Base-by-base conservation (phyloP, 1,140 invertebrate species). In the Heterodera carotae region DNA sequence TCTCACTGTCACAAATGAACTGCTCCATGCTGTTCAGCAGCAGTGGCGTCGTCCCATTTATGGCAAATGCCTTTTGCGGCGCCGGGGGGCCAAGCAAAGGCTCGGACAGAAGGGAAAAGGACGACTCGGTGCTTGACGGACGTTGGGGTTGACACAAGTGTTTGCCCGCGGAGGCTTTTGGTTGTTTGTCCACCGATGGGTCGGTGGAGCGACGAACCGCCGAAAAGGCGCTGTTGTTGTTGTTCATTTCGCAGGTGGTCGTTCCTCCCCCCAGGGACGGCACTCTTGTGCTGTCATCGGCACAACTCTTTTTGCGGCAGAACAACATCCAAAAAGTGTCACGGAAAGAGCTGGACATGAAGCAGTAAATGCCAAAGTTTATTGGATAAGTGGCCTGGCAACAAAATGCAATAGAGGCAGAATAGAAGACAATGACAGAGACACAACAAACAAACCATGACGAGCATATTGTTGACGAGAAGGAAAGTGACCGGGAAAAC, bases 291-390 rank as follows among this genome's bases (percentile, higher is more conserved):
- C 56, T 73, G n/a, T 34, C 25, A n/a, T 34, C 25, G 56, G 36
- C 31, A 33, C 27, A 25, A 60, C 4, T 31, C 36, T 62, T 25
- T 29, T 15, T 2, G 8, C 76, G 74, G 73, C 80, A 85, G 68
- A 96, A 96, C 4, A 96, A 89, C 83, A 94, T 92, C 83, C 94
- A 94, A 89, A 96, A 97, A 0, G 94, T 96, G 87, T 95, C 93
- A 39, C 94, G 90, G 86, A 97, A 97, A 86, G 95, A 93, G 31
- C 93, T 90, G 67, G 93, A 94, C 95, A 96, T 97, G 7, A 94
- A 94, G 87, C 94, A 96, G 87, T 97, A 97, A 77, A 97, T 96
- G 72, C 94, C 94, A 85, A 97, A 97, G 88, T 97, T 96, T 74
- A 96, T 93, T 0, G 94, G 94, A 89, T 96, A 96, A 36, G 93